These are phyloP conservation scores for Oryctolagus cuniculus DNA, from an alignment of 2,113 vertebrate species.

Conservation along the genomic window DNA sequence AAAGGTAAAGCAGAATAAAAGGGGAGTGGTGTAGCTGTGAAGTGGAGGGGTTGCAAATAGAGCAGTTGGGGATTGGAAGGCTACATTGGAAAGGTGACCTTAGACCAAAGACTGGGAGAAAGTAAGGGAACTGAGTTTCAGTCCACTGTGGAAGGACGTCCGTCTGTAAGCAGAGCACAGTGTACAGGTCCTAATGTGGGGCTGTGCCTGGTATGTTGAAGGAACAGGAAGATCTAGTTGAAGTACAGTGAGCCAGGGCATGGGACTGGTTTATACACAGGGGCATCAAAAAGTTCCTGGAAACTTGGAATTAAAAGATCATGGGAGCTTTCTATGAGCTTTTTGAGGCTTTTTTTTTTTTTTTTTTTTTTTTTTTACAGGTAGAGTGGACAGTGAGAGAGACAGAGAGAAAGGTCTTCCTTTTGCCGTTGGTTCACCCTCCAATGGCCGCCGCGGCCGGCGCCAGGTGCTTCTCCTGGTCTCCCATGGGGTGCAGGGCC, in stretches of 20 bases:
- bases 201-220: background rate
- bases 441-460: too few species aligned
- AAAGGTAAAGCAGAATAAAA: background rate
- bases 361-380: too few species aligned
- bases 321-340: too few species aligned
- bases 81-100: background rate
- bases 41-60: background rate
- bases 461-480: too few species aligned
- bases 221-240: background rate
- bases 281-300: too few species aligned
- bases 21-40: background rate
- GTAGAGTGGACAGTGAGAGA: too few species aligned
- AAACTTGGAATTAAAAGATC: too few species aligned
- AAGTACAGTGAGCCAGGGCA: background rate
- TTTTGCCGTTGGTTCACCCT: too few species aligned
- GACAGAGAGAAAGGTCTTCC: too few species aligned
- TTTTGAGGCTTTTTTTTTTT: too few species aligned
- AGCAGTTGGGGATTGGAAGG: background rate
- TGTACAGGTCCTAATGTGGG: background rate
- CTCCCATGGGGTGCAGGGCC: too few species aligned
- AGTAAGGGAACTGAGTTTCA: background rate
- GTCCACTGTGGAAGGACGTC: background rate
- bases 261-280: background rate
- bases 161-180: background rate
- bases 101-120: background rate